phyloP scores from a whole-genome alignment of 1,140 invertebrate species.

The Harlomillsia oculata region DNA sequence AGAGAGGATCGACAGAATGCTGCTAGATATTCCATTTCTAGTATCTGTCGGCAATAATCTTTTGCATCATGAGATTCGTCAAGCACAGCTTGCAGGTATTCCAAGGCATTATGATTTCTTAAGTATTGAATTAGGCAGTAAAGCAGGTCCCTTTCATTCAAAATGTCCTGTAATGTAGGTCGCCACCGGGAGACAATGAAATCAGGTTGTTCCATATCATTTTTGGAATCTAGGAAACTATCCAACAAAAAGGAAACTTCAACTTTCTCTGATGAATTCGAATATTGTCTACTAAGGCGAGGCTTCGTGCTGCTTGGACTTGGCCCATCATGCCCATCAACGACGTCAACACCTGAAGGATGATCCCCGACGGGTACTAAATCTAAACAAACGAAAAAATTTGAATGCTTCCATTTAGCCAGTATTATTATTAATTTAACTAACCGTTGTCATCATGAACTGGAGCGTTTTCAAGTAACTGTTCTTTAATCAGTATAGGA shows the following conservation, averaged over 20 bases:
- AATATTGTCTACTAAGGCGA: too few relatives aligned
- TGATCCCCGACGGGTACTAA: too few relatives aligned
- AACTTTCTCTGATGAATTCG: not conserved
- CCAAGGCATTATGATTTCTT: slow-evolving; percentile 26
- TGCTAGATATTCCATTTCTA: slow-evolving; percentile 29
- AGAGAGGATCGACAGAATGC: slow-evolving; percentile 27
- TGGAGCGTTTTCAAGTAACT: not conserved
- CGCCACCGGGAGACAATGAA: slow-evolving; percentile 27
- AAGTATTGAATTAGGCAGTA: slow-evolving; percentile 34
- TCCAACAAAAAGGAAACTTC: slow-evolving; percentile 27
- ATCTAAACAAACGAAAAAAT: too few relatives aligned
- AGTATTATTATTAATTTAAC: not conserved
- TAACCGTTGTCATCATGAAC: not conserved
- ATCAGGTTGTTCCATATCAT: slow-evolving; percentile 29
- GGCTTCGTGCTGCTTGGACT: too few relatives aligned
- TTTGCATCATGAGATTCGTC: slow-evolving; percentile 30
- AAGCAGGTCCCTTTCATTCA: slow-evolving; percentile 26
- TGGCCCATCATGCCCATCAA: too few relatives aligned
- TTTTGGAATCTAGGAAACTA: slow-evolving; percentile 24
- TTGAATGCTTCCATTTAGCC: not conserved
- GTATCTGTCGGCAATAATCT: slow-evolving; percentile 18
- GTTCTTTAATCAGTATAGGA: slow-evolving; percentile 17
- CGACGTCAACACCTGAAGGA: too few relatives aligned
- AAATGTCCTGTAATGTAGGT: slow-evolving; percentile 23
- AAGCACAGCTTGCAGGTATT: slow-evolving; percentile 32